Percentiles rank a stretch among this genome's conserved stretches.
Conservation (phyloP, 2,797 vertebrate species). For the Anguilla anguilla region DNA sequence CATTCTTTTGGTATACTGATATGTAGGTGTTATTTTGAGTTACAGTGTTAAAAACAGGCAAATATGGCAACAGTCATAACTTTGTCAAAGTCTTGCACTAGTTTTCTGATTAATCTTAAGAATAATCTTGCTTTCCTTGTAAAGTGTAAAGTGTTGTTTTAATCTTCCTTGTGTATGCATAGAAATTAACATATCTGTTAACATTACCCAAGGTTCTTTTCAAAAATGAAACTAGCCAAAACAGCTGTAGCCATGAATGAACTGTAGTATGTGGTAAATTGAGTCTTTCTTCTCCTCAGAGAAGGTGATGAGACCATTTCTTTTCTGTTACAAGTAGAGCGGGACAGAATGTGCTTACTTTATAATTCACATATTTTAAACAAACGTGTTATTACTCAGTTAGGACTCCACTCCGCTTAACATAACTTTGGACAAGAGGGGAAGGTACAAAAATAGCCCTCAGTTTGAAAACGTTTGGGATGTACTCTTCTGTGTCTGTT, state of each 20-base stretch:
- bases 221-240: slow-evolving; percentile 25
- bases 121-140: neutral
- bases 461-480: slow-evolving; percentile 19
- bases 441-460: slow-evolving; percentile 32
- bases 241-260: slow-evolving; percentile 29
- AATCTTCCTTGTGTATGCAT: neutral
- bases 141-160: neutral
- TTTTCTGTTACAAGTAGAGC: slow-evolving; percentile 30
- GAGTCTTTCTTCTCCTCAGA: slow-evolving; percentile 5
- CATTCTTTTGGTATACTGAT: neutral
- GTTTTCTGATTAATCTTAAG: neutral
- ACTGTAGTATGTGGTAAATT: slow-evolving; percentile 13
- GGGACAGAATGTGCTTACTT: slow-evolving; percentile 36
- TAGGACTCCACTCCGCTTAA: slow-evolving; percentile 35
- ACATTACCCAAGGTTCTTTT: slow-evolving; percentile 14
- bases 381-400: slow-evolving; percentile 34
- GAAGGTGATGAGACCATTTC: slow-evolving; percentile 23
- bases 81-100: neutral
- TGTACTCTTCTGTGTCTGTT: neutral
- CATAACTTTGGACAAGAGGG: slow-evolving; percentile 39
- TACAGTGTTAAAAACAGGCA: slow-evolving; percentile 10
- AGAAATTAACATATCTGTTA: slow-evolving; percentile 4
- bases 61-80: neutral
- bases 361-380: slow-evolving; percentile 36
- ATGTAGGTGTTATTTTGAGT: slow-evolving; percentile 7